Evolutionary conservation across 53 echinoderm and acorn worm species (phyloP).

Genomic region (Patiria pectinifera): DNA sequence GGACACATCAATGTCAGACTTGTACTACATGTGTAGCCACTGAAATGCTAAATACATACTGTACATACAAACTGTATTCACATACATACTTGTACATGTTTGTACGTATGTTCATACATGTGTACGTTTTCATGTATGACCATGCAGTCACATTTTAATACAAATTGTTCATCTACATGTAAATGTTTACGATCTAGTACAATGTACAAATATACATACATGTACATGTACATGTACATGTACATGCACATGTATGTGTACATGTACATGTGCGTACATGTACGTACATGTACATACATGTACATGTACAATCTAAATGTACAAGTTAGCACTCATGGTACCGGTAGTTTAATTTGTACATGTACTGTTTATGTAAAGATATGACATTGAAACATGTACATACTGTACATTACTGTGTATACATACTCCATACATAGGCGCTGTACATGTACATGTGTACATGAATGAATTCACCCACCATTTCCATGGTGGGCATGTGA

Average conservation of each 20-base stretch:
- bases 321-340: neutral
- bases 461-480: too few relatives aligned
- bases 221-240: slow-evolving; percentile 12
- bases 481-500: too few relatives aligned
- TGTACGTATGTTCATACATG: neutral
- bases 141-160: too few relatives aligned
- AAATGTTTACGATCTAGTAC: neutral
- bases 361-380: neutral
- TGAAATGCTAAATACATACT: too few relatives aligned
- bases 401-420: neutral
- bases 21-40: neutral
- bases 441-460: neutral
- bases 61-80: too few relatives aligned
- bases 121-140: too few relatives aligned
- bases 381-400: neutral
- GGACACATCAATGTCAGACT: neutral
- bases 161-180: neutral
- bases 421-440: too few relatives aligned
- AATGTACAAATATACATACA: neutral
- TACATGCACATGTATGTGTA: neutral
- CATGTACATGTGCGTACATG: neutral
- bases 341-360: too few relatives aligned
- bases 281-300: slow-evolving; percentile 4
- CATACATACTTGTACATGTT: neutral
- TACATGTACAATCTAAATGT: neutral